Evolutionary conservation across 2,888 invertebrate genomes (phyloP).

Genomic region (Cryptops parisi): DNA sequence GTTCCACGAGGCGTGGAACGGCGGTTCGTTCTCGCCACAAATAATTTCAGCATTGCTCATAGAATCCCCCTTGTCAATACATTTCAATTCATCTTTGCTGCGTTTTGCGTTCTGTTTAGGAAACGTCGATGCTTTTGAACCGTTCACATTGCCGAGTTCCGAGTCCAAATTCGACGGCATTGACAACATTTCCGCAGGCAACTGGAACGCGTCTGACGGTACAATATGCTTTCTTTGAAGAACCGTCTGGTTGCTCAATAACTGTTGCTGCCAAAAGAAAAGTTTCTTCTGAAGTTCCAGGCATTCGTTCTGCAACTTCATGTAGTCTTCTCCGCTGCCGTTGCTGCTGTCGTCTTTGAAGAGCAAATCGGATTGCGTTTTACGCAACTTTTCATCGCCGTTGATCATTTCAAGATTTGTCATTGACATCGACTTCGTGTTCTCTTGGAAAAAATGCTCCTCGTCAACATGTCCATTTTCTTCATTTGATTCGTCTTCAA

Average conservation of each 20-base stretch:
- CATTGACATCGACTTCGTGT: neutral
- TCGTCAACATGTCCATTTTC: too few relatives aligned
- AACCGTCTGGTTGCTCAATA: conserved; percentile 16
- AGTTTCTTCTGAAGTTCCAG: conserved; percentile 15
- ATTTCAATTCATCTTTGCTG: neutral
- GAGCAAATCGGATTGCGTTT: neutral
- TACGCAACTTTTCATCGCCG: neutral
- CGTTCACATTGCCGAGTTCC: neutral
- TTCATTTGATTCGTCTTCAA: neutral
- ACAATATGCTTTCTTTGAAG: conserved; percentile 16
- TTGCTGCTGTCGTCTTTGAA: neutral
- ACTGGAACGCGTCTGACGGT: conserved; percentile 2
- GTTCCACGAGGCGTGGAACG: too few relatives aligned
- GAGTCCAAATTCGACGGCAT: neutral
- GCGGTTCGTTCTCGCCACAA: too few relatives aligned
- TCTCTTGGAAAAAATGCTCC: too few relatives aligned
- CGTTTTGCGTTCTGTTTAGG: neutral
- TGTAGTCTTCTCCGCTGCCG: neutral
- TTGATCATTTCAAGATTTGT: too few relatives aligned
- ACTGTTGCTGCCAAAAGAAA: conserved; percentile 18
- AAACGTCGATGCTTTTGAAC: neutral
- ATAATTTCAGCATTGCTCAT: too few relatives aligned
- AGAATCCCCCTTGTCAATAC: too few relatives aligned
- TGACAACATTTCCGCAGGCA: conserved; percentile 1
- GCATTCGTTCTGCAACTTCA: conserved; percentile 15